Evolutionary conservation across 2,113 vertebrate species (phyloP).

Genomic region (Rhombomys opimus): DNA sequence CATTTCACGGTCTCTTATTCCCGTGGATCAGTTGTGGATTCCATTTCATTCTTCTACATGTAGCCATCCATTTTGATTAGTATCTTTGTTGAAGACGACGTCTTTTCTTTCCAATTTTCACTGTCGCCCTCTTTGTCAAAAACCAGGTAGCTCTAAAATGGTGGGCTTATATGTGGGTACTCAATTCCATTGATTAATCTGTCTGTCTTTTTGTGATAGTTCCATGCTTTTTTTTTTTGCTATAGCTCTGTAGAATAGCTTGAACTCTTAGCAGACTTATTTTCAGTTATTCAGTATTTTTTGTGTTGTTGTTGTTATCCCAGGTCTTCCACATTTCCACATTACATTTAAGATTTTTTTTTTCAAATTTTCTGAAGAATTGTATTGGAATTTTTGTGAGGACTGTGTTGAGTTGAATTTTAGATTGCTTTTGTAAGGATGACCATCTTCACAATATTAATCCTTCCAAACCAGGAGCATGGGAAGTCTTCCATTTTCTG

Average conservation of each 20-base stretch:
- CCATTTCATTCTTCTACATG: background rate
- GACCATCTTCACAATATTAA: background rate
- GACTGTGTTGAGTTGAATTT: background rate
- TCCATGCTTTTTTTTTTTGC: background rate
- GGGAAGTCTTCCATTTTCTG: background rate
- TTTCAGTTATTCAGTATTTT: background rate
- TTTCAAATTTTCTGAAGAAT: background rate
- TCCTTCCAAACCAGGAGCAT: background rate
- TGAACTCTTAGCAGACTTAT: background rate
- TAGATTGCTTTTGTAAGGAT: background rate
- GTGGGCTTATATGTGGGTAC: background rate
- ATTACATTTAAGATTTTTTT: background rate
- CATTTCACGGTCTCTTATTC: background rate
- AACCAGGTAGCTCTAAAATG: background rate
- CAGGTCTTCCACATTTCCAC: background rate
- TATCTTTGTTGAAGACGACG: background rate
- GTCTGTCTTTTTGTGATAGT: background rate
- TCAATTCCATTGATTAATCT: background rate
- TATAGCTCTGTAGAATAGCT: background rate
- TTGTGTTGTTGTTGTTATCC: background rate
- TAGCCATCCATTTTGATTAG: background rate
- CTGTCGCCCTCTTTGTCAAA: background rate
- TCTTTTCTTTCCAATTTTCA: background rate
- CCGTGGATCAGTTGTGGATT: background rate
- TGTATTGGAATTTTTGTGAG: background rate